phyloP scores from a whole-genome alignment of 2,113 vertebrate genomes.

The Ammodytes marinus region DNA sequence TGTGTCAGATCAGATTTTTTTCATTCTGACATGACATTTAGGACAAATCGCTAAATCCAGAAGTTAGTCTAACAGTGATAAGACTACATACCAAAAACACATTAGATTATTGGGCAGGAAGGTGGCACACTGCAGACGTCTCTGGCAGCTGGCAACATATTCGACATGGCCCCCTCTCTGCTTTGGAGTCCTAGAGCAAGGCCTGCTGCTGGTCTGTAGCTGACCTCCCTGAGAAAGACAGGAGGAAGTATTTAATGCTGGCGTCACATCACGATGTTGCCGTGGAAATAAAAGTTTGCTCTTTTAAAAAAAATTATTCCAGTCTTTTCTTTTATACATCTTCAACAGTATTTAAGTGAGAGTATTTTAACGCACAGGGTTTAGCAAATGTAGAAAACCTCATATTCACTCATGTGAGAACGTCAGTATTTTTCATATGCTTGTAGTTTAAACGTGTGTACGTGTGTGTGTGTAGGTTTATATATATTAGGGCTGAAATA shows the following conservation, averaged over 20 bases:
- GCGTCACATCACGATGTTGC: too few species aligned
- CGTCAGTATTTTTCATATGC: too few species aligned
- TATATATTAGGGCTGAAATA: too few species aligned
- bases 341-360: neutral
- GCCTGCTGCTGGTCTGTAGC: neutral
- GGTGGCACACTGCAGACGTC: neutral
- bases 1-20: conserved; percentile 27
- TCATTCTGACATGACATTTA: conserved; percentile 12
- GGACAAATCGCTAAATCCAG: conserved; percentile 5
- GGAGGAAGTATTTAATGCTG: neutral
- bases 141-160: neutral
- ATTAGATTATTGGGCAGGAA: neutral
- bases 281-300: neutral
- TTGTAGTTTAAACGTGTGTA: too few species aligned
- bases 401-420: too few species aligned
- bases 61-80: neutral
- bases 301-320: neutral
- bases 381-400: neutral
- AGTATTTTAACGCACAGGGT: neutral
- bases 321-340: neutral
- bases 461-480: too few species aligned
- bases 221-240: neutral
- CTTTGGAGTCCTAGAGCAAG: neutral
- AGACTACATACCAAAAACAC: neutral
- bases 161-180: neutral